Base-by-base conservation (phyloP, 2,113 vertebrate genomes). In the Oncorhynchus masou region DNA sequence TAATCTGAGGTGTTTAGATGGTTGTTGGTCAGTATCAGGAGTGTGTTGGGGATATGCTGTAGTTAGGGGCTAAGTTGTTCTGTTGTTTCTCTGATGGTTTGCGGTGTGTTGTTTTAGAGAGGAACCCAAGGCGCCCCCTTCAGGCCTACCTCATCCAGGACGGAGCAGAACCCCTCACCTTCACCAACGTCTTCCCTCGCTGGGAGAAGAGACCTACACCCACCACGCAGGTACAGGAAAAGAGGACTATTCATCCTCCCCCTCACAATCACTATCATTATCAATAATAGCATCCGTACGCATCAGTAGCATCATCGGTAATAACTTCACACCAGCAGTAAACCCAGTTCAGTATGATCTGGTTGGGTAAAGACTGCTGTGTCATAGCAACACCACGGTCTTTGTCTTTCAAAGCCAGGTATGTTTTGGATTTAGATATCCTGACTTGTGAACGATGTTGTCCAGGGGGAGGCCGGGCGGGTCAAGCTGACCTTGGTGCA, bases 121-220 rank as follows among this genome's bases (percentile, higher is more conserved):
- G 89, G 82, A 94, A 94, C 81, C 88, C 91, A 0, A 89, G 85
- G 77, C 88, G 93, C 19, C 92, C 93, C 0, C 94, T 92, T 0
- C 85, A 88, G 81, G 92, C 92, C 3, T 95, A 95, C 84, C 86
- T 94, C 66, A 87, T 94, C 71, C 77, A 80, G 1, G 91, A 92
- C 71, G 92, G 92, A 6, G 74, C 72, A 0, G 94, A 95, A 78
- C 94, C 94, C 75, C 80, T 94, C 27, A 95, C 93, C 81, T 95
- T 95, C 88, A 95, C 94, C 48, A 95, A 95, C 49, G 82, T 95
- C 70, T 95, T 95, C 81, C 92, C 94, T 0, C 79, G 72, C 74
- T 95, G 94, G 94, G 93, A 94, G 81, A 88, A 68, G 80, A 85
- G 64, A 57, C 77, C 74, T 19, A 75, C 78, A 51, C 71, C 82